Base-by-base conservation (phyloP, 1,140 invertebrate species). In the Drosophila nigromelanica region DNA sequence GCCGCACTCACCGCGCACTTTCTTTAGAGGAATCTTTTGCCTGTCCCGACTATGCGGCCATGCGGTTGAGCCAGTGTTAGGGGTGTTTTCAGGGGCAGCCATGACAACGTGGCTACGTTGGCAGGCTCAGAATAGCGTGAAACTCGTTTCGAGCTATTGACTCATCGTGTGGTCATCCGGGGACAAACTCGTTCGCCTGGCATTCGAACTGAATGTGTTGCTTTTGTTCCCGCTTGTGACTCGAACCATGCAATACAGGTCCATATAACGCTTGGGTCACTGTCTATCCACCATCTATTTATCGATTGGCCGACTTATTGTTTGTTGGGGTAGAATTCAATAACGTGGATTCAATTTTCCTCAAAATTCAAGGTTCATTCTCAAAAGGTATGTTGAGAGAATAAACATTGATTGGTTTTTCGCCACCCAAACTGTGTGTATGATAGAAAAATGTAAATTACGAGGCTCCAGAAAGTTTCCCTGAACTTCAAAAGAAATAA, bases 251-350 rank as follows among this genome's bases (percentile, higher is more conserved):
- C 15, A 52, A 39, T 40, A 40, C n/a, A 55, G 58, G 39, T 51
- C 37, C 70, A 71, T 56, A 63, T 24, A 70, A 14, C 45, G 69
- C 68, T 37, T 76, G 73, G 68, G 76, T 76, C 75, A 74, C 39
- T 68, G 59, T 71, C 21, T 24, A 24, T 24, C 21, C 61, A 71
- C 21, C 61, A 71, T 75, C 69, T 67, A 60, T 77, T 80, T 78
- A 86, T 85, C 78, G 81, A 86, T 81, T 85, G 78, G 69, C 77
- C 74, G 52, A 80, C 35, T 80, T 80, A 85, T 72, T 66, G 73
- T 67, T 37, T 64, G 64, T 59, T 82, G 37, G 24, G 37, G 42
- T 15, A 47, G 21, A 73, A 50, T 80, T 67, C 47, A 45, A 72
- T 42, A 51, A 55, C 43, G 58, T 48, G 64, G 40, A 69, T 75